A percentile compares a stretch with the other conserved stretches of the same genome.
Evolutionary conservation across 2,888 invertebrate species (phyloP).

Genomic region (Agrochola lota): DNA sequence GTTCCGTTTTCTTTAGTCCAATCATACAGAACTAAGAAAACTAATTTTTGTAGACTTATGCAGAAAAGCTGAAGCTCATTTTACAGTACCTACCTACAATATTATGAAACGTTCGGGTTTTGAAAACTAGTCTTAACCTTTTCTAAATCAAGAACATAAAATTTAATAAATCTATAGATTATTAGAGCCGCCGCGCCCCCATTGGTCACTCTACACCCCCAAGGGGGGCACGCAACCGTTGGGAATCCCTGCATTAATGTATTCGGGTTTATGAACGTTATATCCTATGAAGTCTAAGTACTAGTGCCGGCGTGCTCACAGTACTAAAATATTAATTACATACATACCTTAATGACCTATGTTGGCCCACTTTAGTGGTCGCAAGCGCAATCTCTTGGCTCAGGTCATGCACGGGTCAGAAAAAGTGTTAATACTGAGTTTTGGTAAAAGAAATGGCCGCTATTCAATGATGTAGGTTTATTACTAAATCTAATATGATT

Average conservation of each 20-base stretch:
- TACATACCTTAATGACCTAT: not conserved
- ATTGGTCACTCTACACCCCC: too few relatives aligned
- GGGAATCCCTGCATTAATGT: conserved; percentile 18
- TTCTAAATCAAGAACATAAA: too few relatives aligned
- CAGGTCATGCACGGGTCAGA: not conserved
- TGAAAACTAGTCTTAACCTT: too few relatives aligned
- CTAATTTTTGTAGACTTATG: too few relatives aligned
- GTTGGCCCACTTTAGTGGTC: not conserved
- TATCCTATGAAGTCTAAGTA: conserved; percentile 13
- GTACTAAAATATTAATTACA: conserved; percentile 26
- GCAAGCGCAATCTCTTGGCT: not conserved
- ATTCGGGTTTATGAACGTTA: conserved; percentile 29
- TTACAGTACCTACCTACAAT: too few relatives aligned
- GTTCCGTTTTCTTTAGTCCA: too few relatives aligned
- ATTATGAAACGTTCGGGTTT: too few relatives aligned
- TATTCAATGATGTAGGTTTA: not conserved
- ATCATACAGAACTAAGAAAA: too few relatives aligned
- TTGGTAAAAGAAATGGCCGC: not conserved
- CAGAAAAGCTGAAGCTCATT: too few relatives aligned
- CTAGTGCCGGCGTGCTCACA: not conserved
- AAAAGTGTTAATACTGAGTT: not conserved
- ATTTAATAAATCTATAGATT: too few relatives aligned
- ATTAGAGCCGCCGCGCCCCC: too few relatives aligned
- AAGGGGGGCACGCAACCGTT: too few relatives aligned
- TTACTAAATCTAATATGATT: not conserved